Base-by-base conservation (phyloP, 2,797 vertebrate species). In the Chanos chanos region DNA sequence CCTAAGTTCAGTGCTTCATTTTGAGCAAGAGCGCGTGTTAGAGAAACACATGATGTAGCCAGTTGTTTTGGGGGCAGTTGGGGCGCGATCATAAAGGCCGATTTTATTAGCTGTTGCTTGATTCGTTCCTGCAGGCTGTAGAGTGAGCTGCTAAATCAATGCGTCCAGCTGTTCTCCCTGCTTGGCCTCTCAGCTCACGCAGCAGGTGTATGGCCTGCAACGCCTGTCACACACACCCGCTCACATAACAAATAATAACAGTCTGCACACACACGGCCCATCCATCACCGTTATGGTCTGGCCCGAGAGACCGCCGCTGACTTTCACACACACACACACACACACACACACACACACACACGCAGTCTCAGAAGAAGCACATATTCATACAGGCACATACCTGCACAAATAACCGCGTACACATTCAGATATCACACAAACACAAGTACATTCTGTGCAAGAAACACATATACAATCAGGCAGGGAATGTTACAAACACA, bases 91-190 rank as follows among this genome's bases (percentile, higher is more conserved):
- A 90, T 93, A 94, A 95, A 94, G 89, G 87, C 85, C 62, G 77
- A 83, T 91, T 96, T 98, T 96, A 99, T 89, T 92, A 97, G 94
- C 94, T 98, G 95, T 94, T 85, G 89, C 90, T 89, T 95, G 95
- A 99, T 92, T 92, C 89, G 88, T 94, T 95, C 93, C 94, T 96
- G 94, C 87, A 92, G 93, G 87, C 89, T 82, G 89, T 83, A 84
- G 86, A 93, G 92, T 83, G 79, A 90, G 89, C 85, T 72, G 92
- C 93, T 95, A 96, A 96, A 94, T 96, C 93, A 95, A 92, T 91
- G 89, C 74, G 68, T 89, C 89, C 96, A 98, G 95, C 94, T 98
- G 94, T 95, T 96, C 91, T 80, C 72, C 39, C 48, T 70, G 78
- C 81, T 66, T 57, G 49, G 63, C 82, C 49, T 72, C 76, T 75